Evolutionary conservation across 2,888 invertebrate genomes (phyloP).

Genomic region (Ochlodes sylvanus): DNA sequence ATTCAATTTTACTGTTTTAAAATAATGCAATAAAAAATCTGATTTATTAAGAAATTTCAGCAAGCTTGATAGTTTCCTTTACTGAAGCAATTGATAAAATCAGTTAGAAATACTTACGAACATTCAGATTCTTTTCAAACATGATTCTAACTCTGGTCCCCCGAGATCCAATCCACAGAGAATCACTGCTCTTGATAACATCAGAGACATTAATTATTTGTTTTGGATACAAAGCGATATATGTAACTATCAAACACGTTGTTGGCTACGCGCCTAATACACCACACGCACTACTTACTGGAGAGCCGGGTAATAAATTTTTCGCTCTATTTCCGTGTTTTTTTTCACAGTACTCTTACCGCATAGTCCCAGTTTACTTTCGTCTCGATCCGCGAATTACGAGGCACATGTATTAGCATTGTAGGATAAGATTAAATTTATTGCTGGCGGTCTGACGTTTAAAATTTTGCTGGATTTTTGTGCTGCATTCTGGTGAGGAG

Average conservation of each 20-base stretch:
- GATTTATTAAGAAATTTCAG: no score
- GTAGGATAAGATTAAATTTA: constrained; percentile 31
- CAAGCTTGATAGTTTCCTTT: no score
- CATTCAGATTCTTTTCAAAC: no score
- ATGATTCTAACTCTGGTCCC: background rate
- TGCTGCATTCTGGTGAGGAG: background rate
- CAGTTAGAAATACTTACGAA: background rate
- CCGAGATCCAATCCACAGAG: background rate
- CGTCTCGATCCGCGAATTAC: constrained; percentile 29
- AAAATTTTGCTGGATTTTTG: background rate
- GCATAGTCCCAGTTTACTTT: constrained; percentile 21
- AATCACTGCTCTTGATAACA: constrained; percentile 25
- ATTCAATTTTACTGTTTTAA: no score
- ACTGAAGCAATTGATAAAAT: no score
- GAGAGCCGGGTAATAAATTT: constrained; percentile 64
- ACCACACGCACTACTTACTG: constrained; percentile 64
- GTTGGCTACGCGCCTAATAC: constrained; percentile 73
- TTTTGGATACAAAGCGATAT: constrained; percentile 60
- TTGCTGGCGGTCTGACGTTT: background rate
- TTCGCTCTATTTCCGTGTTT: constrained; percentile 62
- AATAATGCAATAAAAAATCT: no score
- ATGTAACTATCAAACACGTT: constrained; percentile 67
- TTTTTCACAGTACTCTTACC: constrained; percentile 45
- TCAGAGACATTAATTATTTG: constrained; percentile 53
- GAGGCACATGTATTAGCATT: constrained; percentile 21